Base-by-base conservation (phyloP, 2,113 vertebrate genomes). In the Camelus dromedarius region DNA sequence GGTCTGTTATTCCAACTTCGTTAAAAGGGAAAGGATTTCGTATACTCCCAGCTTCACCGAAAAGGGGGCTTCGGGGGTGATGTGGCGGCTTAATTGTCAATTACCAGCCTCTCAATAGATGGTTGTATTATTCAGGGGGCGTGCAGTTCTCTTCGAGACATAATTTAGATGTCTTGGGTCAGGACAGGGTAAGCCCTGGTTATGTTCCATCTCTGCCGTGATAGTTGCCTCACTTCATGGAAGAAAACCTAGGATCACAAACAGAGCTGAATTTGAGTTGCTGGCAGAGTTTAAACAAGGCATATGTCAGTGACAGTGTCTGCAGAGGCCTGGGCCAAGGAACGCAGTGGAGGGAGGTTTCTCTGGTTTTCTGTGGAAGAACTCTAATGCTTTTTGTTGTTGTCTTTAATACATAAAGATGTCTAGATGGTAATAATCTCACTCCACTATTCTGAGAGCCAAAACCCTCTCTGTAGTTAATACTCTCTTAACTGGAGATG, bases 291-390 rank as follows among this genome's bases (percentile, higher is more conserved):
- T 84, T 35, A 52, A 26, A 83, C 0, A 26, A 67, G 38, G 15
- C 19, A 9, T 4, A 1, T 12, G 3, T 52, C 26, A 76, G 54
- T 30, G n/a, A 69, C 67, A 46, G 28, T 54, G 26, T 81, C n/a
- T 67, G 3, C 5, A 22, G 58, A 81, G 26, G 24, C 54, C n/a
- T 11, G 16, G 35, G 7, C 58, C 35, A 24, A 8, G 24, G 28
- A 85, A n/a, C 69, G 26, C 46, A 22, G 19, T 56, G 22, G 10
- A 8, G 22, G 46, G 14, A 35, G 14, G 32, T 46, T 5, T 72
- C 42, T 89, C 70, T 28, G 52, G 12, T 60, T 95, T 96, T 79
- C 85, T 97, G 97, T 95, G 95, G 64, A 90, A 92, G 81, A 96
- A 12, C 4, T 15, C 3, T 9, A 48, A 58, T 16, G 3, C 62